These are phyloP conservation scores for Thecocarcelia acutangulata DNA, from an alignment of 2,888 invertebrate species.

Conservation along the genomic window DNA sequence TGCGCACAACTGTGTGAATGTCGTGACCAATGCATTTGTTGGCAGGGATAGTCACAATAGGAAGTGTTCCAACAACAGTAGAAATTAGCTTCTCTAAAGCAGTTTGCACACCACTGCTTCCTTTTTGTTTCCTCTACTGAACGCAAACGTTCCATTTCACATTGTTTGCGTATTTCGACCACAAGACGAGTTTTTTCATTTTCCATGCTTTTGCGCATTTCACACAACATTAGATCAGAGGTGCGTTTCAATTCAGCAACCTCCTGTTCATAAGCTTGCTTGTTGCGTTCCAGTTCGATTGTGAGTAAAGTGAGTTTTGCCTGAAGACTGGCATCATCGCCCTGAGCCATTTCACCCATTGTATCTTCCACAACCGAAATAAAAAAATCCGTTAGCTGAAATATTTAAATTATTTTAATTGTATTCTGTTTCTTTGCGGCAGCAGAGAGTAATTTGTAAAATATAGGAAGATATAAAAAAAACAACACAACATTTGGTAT, in stretches of 20 bases:
- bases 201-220: conserved; percentile 87
- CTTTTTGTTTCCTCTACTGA: conserved; percentile 89
- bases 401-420: neutral
- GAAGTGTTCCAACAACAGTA: conserved; percentile 98
- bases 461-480: too few relatives aligned
- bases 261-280: conserved; percentile 89
- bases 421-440: too few relatives aligned
- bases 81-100: conserved; percentile 93
- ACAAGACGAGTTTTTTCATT: conserved; percentile 86
- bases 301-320: conserved; percentile 85
- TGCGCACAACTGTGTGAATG: conserved; percentile 83
- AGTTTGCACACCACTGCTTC: conserved; percentile 96
- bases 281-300: conserved; percentile 87
- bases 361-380: conserved; percentile 87
- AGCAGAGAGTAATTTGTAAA: too few relatives aligned
- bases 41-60: conserved; percentile 95
- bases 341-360: conserved; percentile 84
- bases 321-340: conserved; percentile 81
- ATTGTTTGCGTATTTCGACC: conserved; percentile 85
- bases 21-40: conserved; percentile 91
- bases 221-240: conserved; percentile 85
- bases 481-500: too few relatives aligned
- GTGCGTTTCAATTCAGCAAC: conserved; percentile 87
- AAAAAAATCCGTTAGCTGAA: conserved; percentile 86
- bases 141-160: conserved; percentile 87